Evolutionary conservation across 2,113 vertebrate genomes (phyloP).

Genomic region (Probosciger aterrimus): DNA sequence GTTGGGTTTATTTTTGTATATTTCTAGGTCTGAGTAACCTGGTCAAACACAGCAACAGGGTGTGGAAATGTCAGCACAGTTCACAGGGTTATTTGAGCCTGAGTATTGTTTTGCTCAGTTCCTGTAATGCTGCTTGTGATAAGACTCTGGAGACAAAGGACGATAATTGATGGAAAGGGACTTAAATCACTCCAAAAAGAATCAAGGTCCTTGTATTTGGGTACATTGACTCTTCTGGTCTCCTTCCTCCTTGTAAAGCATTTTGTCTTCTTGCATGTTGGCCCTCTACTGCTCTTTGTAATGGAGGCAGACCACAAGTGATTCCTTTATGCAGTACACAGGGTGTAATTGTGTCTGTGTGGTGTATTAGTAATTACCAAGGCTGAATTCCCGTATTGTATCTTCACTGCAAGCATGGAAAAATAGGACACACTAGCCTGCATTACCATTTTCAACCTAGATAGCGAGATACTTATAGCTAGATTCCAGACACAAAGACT

Average conservation of each 20-base stretch:
- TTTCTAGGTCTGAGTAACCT: slow-evolving; percentile 65
- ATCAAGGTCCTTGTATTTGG: slow-evolving; percentile 79
- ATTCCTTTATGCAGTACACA: slow-evolving; percentile 90
- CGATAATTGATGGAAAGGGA: slow-evolving; percentile 85
- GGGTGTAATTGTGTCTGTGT: slow-evolving; percentile 90
- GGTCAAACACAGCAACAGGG: slow-evolving; percentile 78
- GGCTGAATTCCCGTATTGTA: slow-evolving; percentile 94
- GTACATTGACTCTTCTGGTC: slow-evolving; percentile 70
- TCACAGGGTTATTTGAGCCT: slow-evolving; percentile 80
- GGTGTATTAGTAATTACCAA: slow-evolving; percentile 90
- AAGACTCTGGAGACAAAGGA: slow-evolving; percentile 89
- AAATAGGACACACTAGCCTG: slow-evolving; percentile 76
- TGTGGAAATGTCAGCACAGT: slow-evolving; percentile 87
- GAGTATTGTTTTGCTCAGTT: slow-evolving; percentile 89
- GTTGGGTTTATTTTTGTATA: background rate
- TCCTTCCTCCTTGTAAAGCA: slow-evolving; percentile 74
- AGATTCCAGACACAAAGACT: slow-evolving; percentile 61
- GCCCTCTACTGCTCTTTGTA: slow-evolving; percentile 76
- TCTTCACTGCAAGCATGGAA: slow-evolving; percentile 79
- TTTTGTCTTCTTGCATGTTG: slow-evolving; percentile 71
- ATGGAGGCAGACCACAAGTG: slow-evolving; percentile 83
- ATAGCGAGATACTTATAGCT: slow-evolving; percentile 73
- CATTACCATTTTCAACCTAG: slow-evolving; percentile 75
- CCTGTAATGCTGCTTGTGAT: slow-evolving; percentile 91
- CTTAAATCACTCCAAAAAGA: slow-evolving; percentile 78